Evolutionary conservation across 2,113 vertebrate genomes (phyloP), one percentile per base, ranked within the genome.

Genomic region (Alexandromys fortis): DNA sequence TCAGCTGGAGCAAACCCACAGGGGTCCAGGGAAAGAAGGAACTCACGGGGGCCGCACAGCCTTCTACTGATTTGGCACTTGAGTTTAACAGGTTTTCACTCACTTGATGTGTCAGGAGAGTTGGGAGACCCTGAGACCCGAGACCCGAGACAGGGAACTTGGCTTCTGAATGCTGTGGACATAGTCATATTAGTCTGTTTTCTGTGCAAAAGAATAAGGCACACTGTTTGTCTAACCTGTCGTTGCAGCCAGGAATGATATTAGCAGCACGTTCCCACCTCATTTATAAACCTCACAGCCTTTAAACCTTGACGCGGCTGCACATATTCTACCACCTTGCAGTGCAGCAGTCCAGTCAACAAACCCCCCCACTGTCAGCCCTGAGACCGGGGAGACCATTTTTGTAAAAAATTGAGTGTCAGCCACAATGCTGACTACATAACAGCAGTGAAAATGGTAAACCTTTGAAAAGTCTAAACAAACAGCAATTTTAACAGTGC

Each of bases 11-110:
- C 22, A 68, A 52, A 19, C 21, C 72, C 16, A 30, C 17, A 10
- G 28, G 35, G 0, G 9, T 90, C 75, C 24, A 26, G 33, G 42
- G 14, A 21, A 75, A 13, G 21, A n/a, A 65, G 52, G 24, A 61
- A 76, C 73, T 77, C 33, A 38, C 16, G 24, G 63, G 17, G 42
- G 4, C 5, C 33, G 22, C 21, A 61, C 16, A 42, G 42, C 65
- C 90, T 92, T 94, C 72, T 90, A 22, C 16, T 89, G 82, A n/a
- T 70, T 67, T 91, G 68, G 21, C 55, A 63, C 73, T 65, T 90
- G 65, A 38, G 21, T 94, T 96, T 96, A 58, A 2, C 4, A 77
- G 38, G 3, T 75, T 94, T 92, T 83, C 35, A 28, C 52, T 88
- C 85, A 75, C 45, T 26, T 78, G 70, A 30, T 67, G 45, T 86